phyloP scores from a whole-genome alignment of 2,797 vertebrate genomes.

The Chloroceryle inda region DNA sequence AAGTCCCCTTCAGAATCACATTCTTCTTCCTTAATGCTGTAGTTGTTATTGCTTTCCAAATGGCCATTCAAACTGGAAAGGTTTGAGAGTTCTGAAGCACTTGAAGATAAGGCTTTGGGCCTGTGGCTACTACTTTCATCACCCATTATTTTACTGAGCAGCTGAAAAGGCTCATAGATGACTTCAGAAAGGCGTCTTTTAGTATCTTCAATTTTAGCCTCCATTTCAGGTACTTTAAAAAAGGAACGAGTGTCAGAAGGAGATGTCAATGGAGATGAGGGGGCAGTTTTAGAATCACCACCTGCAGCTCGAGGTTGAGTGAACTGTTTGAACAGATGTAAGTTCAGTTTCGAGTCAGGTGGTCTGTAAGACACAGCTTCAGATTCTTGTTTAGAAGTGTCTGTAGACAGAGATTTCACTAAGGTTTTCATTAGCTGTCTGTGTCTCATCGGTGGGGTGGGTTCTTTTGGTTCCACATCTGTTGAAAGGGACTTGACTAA shows the following conservation, averaged over 20 bases:
- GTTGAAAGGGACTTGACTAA: constrained; percentile 91
- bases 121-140: constrained; percentile 91
- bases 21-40: constrained; percentile 98
- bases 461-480: constrained; percentile 89
- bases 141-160: constrained; percentile 96
- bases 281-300: constrained; percentile 94
- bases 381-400: constrained; percentile 89
- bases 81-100: constrained; percentile 91
- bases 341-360: constrained; percentile 92
- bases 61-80: constrained; percentile 86
- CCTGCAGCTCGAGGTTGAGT: constrained; percentile 89
- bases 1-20: constrained; percentile 85
- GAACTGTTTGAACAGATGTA: constrained; percentile 96
- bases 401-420: constrained; percentile 96
- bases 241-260: constrained; percentile 92
- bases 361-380: constrained; percentile 85
- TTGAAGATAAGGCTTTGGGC: constrained; percentile 92
- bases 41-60: constrained; percentile 92
- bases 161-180: constrained; percentile 94
- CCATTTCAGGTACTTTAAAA: constrained; percentile 97
- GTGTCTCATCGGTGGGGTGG: constrained; percentile 82
- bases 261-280: constrained; percentile 91
- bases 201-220: constrained; percentile 96
- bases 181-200: constrained; percentile 95
- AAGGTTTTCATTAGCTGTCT: constrained; percentile 93